Evolutionary conservation across 2,888 invertebrate species (phyloP).

Genomic region (Agrotis segetum): DNA sequence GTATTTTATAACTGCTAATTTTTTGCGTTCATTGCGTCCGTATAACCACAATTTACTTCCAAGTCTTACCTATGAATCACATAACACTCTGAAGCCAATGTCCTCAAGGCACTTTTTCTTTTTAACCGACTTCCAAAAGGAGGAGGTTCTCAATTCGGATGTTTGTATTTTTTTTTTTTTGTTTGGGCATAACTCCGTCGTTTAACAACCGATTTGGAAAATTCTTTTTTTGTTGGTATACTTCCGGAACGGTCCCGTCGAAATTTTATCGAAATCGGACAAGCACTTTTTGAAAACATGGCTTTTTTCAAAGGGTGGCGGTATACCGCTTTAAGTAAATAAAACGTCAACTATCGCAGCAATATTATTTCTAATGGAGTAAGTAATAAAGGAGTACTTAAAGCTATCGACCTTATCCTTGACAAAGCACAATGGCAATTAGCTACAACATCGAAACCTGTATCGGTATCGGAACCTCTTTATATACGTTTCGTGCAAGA

Average conservation of each 20-base stretch:
- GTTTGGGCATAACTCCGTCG: too few species aligned
- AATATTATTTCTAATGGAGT: neutral
- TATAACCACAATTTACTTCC: neutral
- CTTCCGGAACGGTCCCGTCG: too few species aligned
- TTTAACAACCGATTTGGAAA: too few species aligned
- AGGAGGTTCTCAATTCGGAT: too few species aligned
- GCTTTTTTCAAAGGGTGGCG: too few species aligned
- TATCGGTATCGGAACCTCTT: constrained; percentile 1
- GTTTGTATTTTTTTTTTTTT: too few species aligned
- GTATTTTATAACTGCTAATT: neutral
- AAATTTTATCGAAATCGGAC: too few species aligned
- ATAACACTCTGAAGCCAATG: neutral
- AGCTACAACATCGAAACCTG: neutral
- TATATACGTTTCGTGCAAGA: constrained; percentile 40
- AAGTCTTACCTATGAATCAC: neutral
- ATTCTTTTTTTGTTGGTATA: too few species aligned
- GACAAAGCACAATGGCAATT: constrained; percentile 37
- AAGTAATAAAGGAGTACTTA: neutral
- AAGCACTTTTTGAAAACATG: too few species aligned
- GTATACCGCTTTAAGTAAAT: too few species aligned
- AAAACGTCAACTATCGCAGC: neutral
- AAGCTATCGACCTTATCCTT: constrained; percentile 4
- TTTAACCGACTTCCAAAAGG: too few species aligned
- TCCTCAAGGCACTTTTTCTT: neutral
- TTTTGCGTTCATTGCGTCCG: neutral